A percentile compares a stretch with the other conserved stretches of the same genome.
Evolutionary conservation across 2,797 vertebrate genomes (phyloP).

Genomic region (Novumbra hubbsi): DNA sequence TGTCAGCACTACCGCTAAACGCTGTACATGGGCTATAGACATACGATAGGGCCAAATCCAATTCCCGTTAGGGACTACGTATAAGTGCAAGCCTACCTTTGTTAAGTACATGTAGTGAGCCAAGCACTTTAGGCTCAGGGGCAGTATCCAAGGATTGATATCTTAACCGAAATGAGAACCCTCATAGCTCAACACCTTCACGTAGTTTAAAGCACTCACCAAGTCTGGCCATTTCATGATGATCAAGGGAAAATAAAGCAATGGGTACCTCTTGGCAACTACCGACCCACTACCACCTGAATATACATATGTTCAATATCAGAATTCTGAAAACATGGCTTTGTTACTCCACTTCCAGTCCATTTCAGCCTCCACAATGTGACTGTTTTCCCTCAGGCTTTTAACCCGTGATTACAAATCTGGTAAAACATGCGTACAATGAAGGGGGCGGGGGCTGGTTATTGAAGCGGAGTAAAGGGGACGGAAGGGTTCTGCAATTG

Average conservation of each 20-base stretch:
- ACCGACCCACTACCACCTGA: not conserved
- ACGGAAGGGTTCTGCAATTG: conserved; percentile 19
- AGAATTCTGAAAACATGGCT: not conserved
- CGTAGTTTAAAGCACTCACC: conserved; percentile 17
- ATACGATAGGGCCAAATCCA: conserved; percentile 18
- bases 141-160: not conserved
- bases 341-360: not conserved
- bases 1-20: conserved; percentile 18
- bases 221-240: conserved; percentile 1
- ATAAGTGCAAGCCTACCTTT: not conserved
- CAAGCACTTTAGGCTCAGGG: not conserved
- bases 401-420: not conserved
- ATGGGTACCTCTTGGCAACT: not conserved
- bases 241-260: not conserved
- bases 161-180: not conserved
- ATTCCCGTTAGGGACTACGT: not conserved
- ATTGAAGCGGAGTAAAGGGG: conserved; percentile 24
- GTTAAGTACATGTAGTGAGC: not conserved
- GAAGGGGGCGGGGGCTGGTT: not conserved
- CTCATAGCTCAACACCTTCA: conserved; percentile 12
- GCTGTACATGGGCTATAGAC: conserved; percentile 21
- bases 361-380: not conserved
- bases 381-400: not conserved
- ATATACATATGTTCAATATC: not conserved
- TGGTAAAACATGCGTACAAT: not conserved